Conservation (phyloP, 2,888 invertebrate species). For the Sinohyriopsis cumingii region DNA sequence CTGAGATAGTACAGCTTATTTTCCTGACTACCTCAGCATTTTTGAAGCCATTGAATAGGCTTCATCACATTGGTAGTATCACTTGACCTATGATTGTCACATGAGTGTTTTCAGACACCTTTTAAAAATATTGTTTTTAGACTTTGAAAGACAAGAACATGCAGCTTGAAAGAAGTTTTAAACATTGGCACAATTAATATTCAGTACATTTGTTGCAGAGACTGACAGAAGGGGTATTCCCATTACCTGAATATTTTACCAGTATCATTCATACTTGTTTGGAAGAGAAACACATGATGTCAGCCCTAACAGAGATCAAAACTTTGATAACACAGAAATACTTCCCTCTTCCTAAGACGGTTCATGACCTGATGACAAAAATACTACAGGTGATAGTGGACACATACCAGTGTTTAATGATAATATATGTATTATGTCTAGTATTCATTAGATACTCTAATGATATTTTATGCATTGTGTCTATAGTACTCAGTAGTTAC, state of each 20-base stretch:
- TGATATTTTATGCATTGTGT: not conserved
- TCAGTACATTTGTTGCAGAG: too few relatives aligned
- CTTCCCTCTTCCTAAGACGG: slow-evolving; percentile 21
- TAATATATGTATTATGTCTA: not conserved
- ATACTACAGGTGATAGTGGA: slow-evolving; percentile 10
- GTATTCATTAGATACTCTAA: not conserved
- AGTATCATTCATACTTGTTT: slow-evolving; percentile 41
- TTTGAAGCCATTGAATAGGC: too few relatives aligned
- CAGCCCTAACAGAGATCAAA: slow-evolving; percentile 32
- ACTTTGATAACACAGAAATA: slow-evolving; percentile 25
- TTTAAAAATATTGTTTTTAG: too few relatives aligned
- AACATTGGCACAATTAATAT: too few relatives aligned
- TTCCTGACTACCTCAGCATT: too few relatives aligned
- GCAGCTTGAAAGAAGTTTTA: too few relatives aligned
- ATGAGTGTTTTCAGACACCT: too few relatives aligned
- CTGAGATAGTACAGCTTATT: too few relatives aligned
- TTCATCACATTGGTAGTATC: too few relatives aligned
- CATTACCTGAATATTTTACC: slow-evolving; percentile 18
- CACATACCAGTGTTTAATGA: not conserved
- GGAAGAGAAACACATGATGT: slow-evolving; percentile 36
- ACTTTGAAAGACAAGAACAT: too few relatives aligned
- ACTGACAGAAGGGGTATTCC: too few relatives aligned
- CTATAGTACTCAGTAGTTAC: not conserved
- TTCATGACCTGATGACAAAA: slow-evolving; percentile 16
- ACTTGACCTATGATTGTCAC: too few relatives aligned